phyloP scores from a whole-genome alignment of 2,113 vertebrate genomes.

The Phainopepla nitens region DNA sequence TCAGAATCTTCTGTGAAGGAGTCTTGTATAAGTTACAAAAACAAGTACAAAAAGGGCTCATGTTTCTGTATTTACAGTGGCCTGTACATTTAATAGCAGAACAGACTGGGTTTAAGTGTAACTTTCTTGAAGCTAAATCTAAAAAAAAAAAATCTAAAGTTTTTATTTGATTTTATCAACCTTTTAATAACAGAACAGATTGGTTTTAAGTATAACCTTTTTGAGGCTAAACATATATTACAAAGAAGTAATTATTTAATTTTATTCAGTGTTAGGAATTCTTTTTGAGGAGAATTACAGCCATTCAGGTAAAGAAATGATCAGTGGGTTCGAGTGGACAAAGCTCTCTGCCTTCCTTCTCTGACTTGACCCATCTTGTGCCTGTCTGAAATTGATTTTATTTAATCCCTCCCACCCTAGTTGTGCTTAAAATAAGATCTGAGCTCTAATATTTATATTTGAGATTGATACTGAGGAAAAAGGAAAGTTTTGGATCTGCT shows the following conservation, averaged over 20 bases:
- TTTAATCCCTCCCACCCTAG: background rate
- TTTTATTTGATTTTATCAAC: background rate
- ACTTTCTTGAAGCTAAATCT: background rate
- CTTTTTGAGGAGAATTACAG: background rate
- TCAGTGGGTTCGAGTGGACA: background rate
- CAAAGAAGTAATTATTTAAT: background rate
- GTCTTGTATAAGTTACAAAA: background rate
- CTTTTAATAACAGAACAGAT: background rate
- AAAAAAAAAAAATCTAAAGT: too few species aligned
- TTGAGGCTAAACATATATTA: background rate
- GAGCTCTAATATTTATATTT: background rate
- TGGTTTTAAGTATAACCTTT: background rate
- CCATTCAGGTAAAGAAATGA: background rate
- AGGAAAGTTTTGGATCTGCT: background rate
- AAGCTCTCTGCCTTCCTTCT: background rate
- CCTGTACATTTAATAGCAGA: background rate
- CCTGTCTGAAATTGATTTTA: background rate
- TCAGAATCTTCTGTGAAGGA: background rate
- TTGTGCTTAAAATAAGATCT: background rate
- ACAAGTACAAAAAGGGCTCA: background rate
- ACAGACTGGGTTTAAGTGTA: accelerated
- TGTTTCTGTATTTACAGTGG: background rate
- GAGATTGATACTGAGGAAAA: background rate
- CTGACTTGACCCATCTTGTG: accelerated
- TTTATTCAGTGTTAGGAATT: background rate